These are phyloP conservation scores for Chitala chitala DNA, from an alignment of 2,113 vertebrate genomes.

Conservation along the genomic window DNA sequence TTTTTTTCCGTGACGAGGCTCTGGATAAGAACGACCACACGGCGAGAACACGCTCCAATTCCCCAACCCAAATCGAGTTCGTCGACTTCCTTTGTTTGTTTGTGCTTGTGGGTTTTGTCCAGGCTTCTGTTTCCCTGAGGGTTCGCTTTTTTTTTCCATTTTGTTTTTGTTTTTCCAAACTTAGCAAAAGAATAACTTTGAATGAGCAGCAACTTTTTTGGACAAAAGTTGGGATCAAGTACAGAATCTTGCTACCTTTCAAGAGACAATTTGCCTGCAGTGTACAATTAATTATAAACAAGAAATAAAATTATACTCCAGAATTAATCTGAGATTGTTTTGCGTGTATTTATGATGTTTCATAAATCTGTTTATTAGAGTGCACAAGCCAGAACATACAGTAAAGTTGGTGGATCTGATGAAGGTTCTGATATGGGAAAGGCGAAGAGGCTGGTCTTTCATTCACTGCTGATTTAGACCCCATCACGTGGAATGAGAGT, in stretches of 20 bases:
- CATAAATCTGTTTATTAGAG: neutral
- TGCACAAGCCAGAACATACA: neutral
- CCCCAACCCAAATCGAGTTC: slow-evolving; percentile 10
- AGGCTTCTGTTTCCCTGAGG: slow-evolving; percentile 49
- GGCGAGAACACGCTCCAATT: neutral
- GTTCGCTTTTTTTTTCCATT: slow-evolving; percentile 25
- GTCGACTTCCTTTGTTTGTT: slow-evolving; percentile 33
- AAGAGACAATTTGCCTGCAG: slow-evolving; percentile 30
- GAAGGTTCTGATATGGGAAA: too few relatives aligned
- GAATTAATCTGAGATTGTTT: neutral
- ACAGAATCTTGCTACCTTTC: slow-evolving; percentile 35
- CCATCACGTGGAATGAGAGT: too few relatives aligned
- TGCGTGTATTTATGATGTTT: neutral
- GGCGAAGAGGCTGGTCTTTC: too few relatives aligned
- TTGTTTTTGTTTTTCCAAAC: slow-evolving; percentile 19
- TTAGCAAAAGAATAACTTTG: slow-evolving; percentile 32
- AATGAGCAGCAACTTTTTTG: slow-evolving; percentile 45
- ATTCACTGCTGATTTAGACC: too few relatives aligned
- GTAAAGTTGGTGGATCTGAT: neutral
- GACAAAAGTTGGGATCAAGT: neutral
- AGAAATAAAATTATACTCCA: slow-evolving; percentile 25
- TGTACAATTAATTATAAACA: slow-evolving; percentile 23
- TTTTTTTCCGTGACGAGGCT: slow-evolving; percentile 54
- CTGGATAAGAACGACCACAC: neutral
- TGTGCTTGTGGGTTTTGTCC: slow-evolving; percentile 57